Conservation (phyloP, 1,140 invertebrate species). For the Daktulosphaira vitifoliae region DNA sequence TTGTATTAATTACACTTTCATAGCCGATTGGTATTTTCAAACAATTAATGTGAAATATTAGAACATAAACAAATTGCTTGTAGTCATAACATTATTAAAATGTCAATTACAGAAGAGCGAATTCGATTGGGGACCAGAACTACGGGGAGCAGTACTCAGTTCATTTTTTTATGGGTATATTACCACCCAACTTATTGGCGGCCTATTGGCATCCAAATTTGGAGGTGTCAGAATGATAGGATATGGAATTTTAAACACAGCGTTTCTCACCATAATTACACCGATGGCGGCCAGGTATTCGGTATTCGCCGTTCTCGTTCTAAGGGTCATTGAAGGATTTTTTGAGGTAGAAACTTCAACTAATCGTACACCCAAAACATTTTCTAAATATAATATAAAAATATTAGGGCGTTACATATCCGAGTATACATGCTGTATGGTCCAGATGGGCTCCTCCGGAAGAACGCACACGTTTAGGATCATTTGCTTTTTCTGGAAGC, state of each 20-base stretch:
- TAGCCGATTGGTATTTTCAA: too few relatives aligned
- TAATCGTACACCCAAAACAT: not conserved
- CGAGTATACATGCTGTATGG: slow-evolving; percentile 81
- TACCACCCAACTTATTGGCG: slow-evolving; percentile 63
- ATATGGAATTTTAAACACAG: slow-evolving; percentile 67
- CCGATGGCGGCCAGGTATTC: slow-evolving; percentile 64
- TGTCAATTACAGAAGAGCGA: slow-evolving; percentile 38
- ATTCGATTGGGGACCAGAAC: slow-evolving; percentile 59
- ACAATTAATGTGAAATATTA: too few relatives aligned
- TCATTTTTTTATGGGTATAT: slow-evolving; percentile 82
- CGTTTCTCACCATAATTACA: slow-evolving; percentile 72
- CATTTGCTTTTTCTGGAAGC: slow-evolving; percentile 70
- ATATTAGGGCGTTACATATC: slow-evolving; percentile 80
- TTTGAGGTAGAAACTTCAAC: slow-evolving; percentile 72
- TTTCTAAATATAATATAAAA: too few relatives aligned
- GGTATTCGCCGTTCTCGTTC: slow-evolving; percentile 58
- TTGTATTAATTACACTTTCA: too few relatives aligned
- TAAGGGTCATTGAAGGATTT: slow-evolving; percentile 76
- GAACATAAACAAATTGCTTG: too few relatives aligned
- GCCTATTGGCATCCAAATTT: slow-evolving; percentile 58
- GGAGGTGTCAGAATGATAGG: slow-evolving; percentile 67
- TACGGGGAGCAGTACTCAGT: slow-evolving; percentile 71
- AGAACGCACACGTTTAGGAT: slow-evolving; percentile 68
- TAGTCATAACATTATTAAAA: too few relatives aligned
- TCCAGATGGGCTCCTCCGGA: slow-evolving; percentile 76